Conservation (phyloP, 2,113 vertebrate genomes). For the Tragulus kanchil region DNA sequence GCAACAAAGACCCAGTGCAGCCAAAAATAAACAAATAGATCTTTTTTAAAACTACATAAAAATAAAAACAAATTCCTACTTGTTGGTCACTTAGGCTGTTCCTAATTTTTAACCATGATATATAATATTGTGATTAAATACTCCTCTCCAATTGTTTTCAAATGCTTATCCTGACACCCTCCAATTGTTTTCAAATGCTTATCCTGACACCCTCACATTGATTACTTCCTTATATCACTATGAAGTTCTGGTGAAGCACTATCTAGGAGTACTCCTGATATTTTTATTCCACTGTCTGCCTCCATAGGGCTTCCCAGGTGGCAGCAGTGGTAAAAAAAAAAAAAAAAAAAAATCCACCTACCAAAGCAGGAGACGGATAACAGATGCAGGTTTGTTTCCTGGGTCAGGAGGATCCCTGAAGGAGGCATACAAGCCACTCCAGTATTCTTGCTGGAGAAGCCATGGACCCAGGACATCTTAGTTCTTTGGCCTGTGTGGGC, state of each 20-base stretch:
- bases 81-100: not conserved
- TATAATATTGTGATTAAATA: not conserved
- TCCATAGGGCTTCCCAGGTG: not conserved
- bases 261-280: not conserved
- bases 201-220: not conserved
- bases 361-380: no score
- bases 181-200: not conserved
- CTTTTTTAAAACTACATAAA: not conserved
- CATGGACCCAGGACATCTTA: no score
- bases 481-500: no score
- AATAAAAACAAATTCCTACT: not conserved
- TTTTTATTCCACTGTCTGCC: not conserved
- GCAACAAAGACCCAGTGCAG: not conserved
- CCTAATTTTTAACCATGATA: not conserved
- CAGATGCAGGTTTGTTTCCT: no score
- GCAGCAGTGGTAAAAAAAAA: no score
- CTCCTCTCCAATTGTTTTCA: not conserved
- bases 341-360: no score
- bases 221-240: not conserved
- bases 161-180: not conserved
- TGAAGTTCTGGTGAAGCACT: not conserved
- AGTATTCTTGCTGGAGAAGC: no score
- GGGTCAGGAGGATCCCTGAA: no score
- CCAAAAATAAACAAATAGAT: not conserved
- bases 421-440: no score